Percentiles rank a stretch among this genome's conserved stretches.
These are phyloP conservation scores for Ardeotis arabs DNA, from an alignment of 2,113 vertebrate species.

Conservation along the genomic window DNA sequence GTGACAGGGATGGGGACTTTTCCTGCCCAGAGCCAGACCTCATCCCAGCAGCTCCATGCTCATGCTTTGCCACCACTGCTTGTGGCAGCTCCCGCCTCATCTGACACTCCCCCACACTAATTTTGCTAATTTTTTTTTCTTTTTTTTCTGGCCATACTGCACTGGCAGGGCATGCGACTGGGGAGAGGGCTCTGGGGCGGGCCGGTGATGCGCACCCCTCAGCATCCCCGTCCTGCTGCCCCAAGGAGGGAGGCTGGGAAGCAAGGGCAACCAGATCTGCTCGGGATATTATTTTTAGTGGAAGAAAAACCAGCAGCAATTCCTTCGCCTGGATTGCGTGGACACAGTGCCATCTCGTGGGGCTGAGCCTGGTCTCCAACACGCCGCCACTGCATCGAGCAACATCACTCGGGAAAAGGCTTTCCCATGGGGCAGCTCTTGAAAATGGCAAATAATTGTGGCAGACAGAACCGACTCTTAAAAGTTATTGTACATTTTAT, in stretches of 20 bases:
- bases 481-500: neutral
- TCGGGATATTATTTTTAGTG: neutral
- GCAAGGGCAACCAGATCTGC: neutral
- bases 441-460: neutral
- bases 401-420: accelerated
- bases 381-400: accelerated
- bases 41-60: neutral
- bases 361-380: neutral
- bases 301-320: neutral
- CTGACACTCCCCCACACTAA: neutral
- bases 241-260: neutral
- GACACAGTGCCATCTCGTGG: conserved; percentile 75
- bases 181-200: neutral
- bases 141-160: neutral
- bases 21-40: neutral
- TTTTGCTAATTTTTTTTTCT: neutral
- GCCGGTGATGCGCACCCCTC: too few relatives aligned
- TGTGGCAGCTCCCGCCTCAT: neutral
- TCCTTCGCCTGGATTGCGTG: neutral
- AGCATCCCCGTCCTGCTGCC: neutral
- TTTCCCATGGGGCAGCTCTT: neutral
- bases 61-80: neutral
- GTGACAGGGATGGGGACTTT: accelerated
- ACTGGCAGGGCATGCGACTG: accelerated
- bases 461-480: neutral